Base-by-base conservation (phyloP, 2,888 invertebrate genomes). In the Adineta ricciae region DNA sequence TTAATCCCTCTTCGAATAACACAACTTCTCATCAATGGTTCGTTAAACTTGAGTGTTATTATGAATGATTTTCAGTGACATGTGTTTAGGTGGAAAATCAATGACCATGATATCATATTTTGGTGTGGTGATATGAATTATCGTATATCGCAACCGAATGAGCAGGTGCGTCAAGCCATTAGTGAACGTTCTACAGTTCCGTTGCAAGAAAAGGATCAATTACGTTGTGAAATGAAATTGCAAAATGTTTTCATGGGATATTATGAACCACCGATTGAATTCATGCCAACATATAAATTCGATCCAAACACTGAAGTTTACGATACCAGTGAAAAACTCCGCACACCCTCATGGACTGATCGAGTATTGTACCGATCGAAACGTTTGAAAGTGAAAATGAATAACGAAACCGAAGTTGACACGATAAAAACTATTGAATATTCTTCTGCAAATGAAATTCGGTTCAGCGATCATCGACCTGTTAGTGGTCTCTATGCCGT, bases 51-150 rank as follows among this genome's bases (percentile, higher is more conserved):
- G n/a, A 56, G 5, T n/a, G n/a, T n/a, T n/a, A n/a, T n/a, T n/a
- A n/a, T n/a, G 27, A 64, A 64, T 64, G 9, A 27, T 27, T 27
- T 8, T 27, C n/a, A 21, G n/a, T 64, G 11, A n/a, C 27, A 9
- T 64, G 3, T 64, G 27, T 78, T 78, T n/a, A 78, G 78, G 78
- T 78, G 78, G 78, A 78, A 78, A 78, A 78, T 85, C 38, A 83
- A 50, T 83, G 84, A 85, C 32, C 98, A 99, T 89, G 99, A 99
- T 91, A 97, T 96, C 90, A 94, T 99, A 1, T 97, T 99, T 91
- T 99, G 98, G 99, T 96, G 97, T 90, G 99, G 99, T 0, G 99
- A 99, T 92, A 99, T 99, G 90, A 99, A 99, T 90, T 99, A 99
- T 90, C 93, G 99, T 86, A 94, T 99, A 86, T 97, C 97, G 90